Conservation (phyloP, 2,888 invertebrate species). For the Orthosia cruda region DNA sequence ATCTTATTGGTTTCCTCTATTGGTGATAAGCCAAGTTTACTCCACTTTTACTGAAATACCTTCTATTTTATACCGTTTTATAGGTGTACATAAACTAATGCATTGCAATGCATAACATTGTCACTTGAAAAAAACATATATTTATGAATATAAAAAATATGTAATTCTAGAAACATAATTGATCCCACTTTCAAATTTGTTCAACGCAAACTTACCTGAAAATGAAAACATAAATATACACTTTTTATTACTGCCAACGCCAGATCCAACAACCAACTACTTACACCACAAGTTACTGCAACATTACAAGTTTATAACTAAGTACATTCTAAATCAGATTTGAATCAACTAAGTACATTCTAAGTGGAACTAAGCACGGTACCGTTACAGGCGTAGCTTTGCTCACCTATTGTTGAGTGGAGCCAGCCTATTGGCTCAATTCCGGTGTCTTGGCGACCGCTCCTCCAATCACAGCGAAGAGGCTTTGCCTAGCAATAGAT, state of each 20-base stretch:
- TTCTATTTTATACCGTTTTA: no score
- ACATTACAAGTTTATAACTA: constrained; percentile 12
- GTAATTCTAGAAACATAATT: no score
- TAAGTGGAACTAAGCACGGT: constrained; percentile 61
- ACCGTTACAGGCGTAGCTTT: constrained; percentile 81
- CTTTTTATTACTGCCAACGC: background rate
- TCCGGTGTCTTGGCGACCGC: constrained; percentile 65
- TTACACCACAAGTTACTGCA: background rate
- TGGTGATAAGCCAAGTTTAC: background rate
- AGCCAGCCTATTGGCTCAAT: constrained; percentile 77
- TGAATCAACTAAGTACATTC: constrained; percentile 45
- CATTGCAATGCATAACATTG: no score
- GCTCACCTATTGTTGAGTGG: constrained; percentile 83
- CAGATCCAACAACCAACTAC: background rate
- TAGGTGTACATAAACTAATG: no score
- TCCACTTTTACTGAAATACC: background rate
- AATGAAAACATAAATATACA: background rate
- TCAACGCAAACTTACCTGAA: background rate
- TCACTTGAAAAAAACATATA: no score
- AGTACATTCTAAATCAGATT: constrained; percentile 18
- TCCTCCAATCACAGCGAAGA: constrained; percentile 86
- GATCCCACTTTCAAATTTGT: background rate
- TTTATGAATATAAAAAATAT: no score
- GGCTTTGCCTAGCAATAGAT: constrained; percentile 81
- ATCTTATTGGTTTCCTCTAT: background rate